phyloP scores from a whole-genome alignment of 37 sponge, comb jelly and placozoan species.

The Agelas oroides region DNA sequence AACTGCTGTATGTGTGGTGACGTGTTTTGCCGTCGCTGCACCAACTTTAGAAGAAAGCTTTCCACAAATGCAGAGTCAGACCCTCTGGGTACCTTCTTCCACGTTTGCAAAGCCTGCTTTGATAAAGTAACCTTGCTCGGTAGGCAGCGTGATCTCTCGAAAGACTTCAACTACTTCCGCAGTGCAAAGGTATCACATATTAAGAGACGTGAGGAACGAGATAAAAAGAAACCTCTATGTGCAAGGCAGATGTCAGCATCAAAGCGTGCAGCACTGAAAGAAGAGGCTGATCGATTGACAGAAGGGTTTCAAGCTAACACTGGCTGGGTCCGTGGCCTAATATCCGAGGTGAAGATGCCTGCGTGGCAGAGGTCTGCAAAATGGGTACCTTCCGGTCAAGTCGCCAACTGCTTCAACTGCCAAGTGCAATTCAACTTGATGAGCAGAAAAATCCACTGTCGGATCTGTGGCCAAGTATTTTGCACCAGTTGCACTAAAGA shows the following conservation, averaged over 20 bases:
- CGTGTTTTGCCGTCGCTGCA: slow-evolving; percentile 52
- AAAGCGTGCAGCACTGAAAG: background rate
- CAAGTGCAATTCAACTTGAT: slow-evolving; percentile 13
- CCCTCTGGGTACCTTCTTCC: slow-evolving; percentile 38
- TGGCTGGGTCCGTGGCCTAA: background rate
- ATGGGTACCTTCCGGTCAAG: slow-evolving; percentile 38
- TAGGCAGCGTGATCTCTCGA: background rate
- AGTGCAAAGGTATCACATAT: background rate
- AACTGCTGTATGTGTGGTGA: slow-evolving; percentile 70
- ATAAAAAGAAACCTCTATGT: background rate
- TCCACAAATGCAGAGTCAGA: slow-evolving; percentile 54
- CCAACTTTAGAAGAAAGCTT: slow-evolving; percentile 29
- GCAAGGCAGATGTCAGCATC: background rate
- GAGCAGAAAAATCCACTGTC: slow-evolving; percentile 57
- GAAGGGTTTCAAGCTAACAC: slow-evolving; percentile 24
- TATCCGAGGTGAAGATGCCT: slow-evolving; percentile 47
- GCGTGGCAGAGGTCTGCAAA: slow-evolving; percentile 48
- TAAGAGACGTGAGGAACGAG: background rate
- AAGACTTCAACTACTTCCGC: slow-evolving; percentile 13
- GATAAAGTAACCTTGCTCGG: background rate
- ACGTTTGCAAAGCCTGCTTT: slow-evolving; percentile 57
- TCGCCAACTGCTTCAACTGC: slow-evolving; percentile 28
- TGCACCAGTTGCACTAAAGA: slow-evolving; percentile 51
- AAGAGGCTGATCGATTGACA: slow-evolving; percentile 22
- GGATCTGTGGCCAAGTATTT: slow-evolving; percentile 75